These are phyloP conservation scores for Scrobipalpa costella DNA, from an alignment of 2,888 invertebrate species.

Conservation along the genomic window DNA sequence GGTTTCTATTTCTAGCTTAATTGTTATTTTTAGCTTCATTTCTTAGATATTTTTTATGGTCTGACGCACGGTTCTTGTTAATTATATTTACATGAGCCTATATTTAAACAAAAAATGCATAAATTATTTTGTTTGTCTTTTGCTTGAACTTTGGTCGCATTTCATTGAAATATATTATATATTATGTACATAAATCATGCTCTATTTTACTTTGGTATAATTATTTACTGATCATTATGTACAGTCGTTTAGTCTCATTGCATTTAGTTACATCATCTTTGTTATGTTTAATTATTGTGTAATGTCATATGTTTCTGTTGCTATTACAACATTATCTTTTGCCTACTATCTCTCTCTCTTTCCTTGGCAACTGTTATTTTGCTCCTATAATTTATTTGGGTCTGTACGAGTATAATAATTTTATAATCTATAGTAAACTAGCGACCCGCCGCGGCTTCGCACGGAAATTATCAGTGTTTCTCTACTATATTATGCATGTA, in stretches of 20 bases:
- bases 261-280: neutral
- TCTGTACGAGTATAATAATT: too few species aligned
- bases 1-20: neutral
- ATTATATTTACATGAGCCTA: neutral
- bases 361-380: too few species aligned
- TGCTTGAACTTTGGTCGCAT: neutral
- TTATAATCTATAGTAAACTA: too few species aligned
- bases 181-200: too few species aligned
- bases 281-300: neutral
- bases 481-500: too few species aligned
- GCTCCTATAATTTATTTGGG: too few species aligned
- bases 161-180: neutral
- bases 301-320: neutral
- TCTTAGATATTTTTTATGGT: neutral
- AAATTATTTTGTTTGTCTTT: neutral
- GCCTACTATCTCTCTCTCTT: too few species aligned
- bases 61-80: neutral
- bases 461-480: too few species aligned
- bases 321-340: too few species aligned
- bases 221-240: too few species aligned
- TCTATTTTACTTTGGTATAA: too few species aligned
- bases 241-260: neutral
- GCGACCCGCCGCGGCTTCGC: too few species aligned
- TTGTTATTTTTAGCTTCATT: neutral
- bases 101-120: neutral